A percentile compares a stretch with the other conserved stretches of the same genome.
Evolutionary conservation across 2,888 invertebrate genomes (phyloP).

Genomic region (Acleris sparsana): DNA sequence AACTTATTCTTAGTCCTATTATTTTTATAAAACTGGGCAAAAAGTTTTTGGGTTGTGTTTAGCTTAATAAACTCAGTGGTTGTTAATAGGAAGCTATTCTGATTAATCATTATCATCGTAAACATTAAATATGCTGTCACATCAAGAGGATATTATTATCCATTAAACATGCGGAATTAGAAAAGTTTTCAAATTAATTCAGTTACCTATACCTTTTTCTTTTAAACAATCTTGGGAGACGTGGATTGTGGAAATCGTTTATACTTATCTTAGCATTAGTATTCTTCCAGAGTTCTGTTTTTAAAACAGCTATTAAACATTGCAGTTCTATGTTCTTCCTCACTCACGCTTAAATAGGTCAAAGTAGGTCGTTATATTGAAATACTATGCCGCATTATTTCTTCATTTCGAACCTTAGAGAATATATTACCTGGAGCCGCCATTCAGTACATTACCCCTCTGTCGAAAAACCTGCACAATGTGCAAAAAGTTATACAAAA

Average conservation of each 20-base stretch:
- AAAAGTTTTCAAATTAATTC: conserved; percentile 21
- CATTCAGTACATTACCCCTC: too few relatives aligned
- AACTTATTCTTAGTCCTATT: conserved; percentile 59
- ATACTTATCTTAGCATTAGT: too few relatives aligned
- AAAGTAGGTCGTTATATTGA: conserved; percentile 4
- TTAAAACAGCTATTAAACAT: too few relatives aligned
- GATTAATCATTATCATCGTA: not conserved
- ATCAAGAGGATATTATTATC: not conserved
- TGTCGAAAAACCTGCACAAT: too few relatives aligned
- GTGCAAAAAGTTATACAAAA: too few relatives aligned
- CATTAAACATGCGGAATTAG: conserved; percentile 13
- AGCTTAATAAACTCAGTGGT: not conserved
- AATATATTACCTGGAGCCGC: too few relatives aligned
- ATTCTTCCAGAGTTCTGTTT: too few relatives aligned
- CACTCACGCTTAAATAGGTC: not conserved
- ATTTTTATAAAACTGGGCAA: conserved; percentile 50
- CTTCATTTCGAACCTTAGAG: too few relatives aligned
- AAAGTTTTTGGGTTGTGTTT: not conserved
- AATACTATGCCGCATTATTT: conserved; percentile 2
- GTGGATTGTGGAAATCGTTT: too few relatives aligned
- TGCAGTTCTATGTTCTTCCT: too few relatives aligned
- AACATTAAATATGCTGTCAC: conserved; percentile 7
- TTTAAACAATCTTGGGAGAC: conserved; percentile 1
- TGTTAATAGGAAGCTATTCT: too few relatives aligned
- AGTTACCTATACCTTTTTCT: not conserved